Base-by-base conservation (phyloP, 2,113 vertebrate genomes). In the Tragulus kanchil region DNA sequence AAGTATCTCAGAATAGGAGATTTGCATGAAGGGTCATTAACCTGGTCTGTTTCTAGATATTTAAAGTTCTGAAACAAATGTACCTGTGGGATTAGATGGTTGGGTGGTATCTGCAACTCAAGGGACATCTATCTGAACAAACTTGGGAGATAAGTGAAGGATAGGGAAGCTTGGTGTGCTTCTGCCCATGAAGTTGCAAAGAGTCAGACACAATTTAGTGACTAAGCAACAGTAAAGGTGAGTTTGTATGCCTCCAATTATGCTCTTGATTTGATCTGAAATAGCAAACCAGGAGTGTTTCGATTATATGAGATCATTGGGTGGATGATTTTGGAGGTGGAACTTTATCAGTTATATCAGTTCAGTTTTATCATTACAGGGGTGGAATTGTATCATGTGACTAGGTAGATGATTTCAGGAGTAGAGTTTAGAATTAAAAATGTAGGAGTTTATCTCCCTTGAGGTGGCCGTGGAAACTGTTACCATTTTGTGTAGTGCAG, bases 31-130 rank as follows among this genome's bases (percentile, higher is more conserved):
- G 62, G 81, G 65, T 21, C 10, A 65, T 8, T 92, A 31, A 4
- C 21, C 58, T 82, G 0, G 3, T 86, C 17, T 79, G 21, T 86
- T 96, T 90, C 52, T 59, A 69, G 61, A 65, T 71, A 75, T 48
- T 59, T 50, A 52, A 91, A 94, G 13, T 52, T 94, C 15, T 92
- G 61, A 84, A 81, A 59, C 93, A 52, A 95, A 62, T 62, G 4
- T 4, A 42, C 3, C 23, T 52, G 23, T 52, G 28, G 1, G 59
- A 71, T 45, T 45, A 71, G 36, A 6, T 45, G 69, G 69, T 71
- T 71, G 23, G 19, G 45, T 71, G 45, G 69, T 36, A 71, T 45
- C 69, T 42, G 36, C 12, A 36, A 45, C 69, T 71, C 69, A 71
- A 45, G 21, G 36, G 36, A 71, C 10, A 3, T 6, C 5, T 6